phyloP scores from a whole-genome alignment of 2,888 invertebrate species.

The Trachelus tabidus region DNA sequence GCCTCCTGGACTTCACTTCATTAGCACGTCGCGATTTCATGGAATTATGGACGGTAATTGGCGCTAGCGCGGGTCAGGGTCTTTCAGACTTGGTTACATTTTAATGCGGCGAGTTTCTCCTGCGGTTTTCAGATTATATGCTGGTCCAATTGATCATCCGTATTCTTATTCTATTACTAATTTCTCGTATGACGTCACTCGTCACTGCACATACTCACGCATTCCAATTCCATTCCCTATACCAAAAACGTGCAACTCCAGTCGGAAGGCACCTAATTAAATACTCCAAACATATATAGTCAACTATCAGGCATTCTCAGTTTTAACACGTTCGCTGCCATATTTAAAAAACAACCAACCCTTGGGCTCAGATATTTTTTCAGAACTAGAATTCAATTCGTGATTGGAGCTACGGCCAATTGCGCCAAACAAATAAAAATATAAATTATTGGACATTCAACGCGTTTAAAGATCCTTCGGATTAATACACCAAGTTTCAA shows the following conservation, averaged over 20 bases:
- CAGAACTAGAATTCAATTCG: too few species aligned
- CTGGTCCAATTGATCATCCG: too few species aligned
- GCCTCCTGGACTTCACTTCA: slow-evolving; percentile 33
- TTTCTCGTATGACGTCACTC: too few species aligned
- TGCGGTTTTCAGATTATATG: background rate
- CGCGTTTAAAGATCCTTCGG: too few species aligned
- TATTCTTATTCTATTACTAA: too few species aligned
- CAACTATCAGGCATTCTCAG: background rate
- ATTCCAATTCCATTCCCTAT: background rate
- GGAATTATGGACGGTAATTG: slow-evolving; percentile 39
- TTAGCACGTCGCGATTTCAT: slow-evolving; percentile 38
- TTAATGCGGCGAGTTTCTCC: background rate
- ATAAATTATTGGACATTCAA: too few species aligned
- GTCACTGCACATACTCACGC: too few species aligned
- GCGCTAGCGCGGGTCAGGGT: slow-evolving; percentile 4
- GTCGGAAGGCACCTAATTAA: background rate
- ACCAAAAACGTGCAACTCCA: background rate
- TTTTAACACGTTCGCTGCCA: background rate
- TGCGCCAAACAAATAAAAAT: too few species aligned
- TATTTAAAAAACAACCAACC: too few species aligned
- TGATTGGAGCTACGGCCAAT: too few species aligned
- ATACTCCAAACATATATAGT: background rate
- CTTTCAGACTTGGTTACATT: background rate
- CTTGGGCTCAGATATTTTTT: too few species aligned
- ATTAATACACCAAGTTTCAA: too few species aligned